These are phyloP conservation scores for Cheilosia vernalis DNA, from an alignment of 2,888 invertebrate genomes.

Conservation along the genomic window DNA sequence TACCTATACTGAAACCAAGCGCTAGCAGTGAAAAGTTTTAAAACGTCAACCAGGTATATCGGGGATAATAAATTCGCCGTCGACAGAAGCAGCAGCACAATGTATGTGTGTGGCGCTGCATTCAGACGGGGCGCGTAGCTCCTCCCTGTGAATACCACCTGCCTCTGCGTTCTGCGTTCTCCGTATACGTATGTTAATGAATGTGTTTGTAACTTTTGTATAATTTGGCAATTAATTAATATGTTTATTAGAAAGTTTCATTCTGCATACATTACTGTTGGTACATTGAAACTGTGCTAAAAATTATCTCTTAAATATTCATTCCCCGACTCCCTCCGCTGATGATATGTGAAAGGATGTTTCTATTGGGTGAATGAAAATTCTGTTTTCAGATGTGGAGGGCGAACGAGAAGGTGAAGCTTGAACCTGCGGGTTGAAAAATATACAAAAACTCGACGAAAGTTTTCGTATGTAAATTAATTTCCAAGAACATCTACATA, in stretches of 20 bases:
- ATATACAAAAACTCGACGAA: slow-evolving; percentile 29
- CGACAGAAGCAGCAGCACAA: slow-evolving; percentile 16
- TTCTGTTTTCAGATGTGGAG: slow-evolving; percentile 4
- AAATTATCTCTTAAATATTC: slow-evolving; percentile 65
- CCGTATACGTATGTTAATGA: slow-evolving; percentile 55
- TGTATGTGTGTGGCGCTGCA: background rate
- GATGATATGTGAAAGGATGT: background rate
- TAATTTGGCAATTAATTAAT: slow-evolving; percentile 74
- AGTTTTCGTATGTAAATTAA: slow-evolving; percentile 68
- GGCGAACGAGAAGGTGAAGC: slow-evolving; percentile 12
- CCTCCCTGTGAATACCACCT: background rate
- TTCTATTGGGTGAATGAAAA: slow-evolving; percentile 27
- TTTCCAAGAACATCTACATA: slow-evolving; percentile 40
- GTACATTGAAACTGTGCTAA: slow-evolving; percentile 44
- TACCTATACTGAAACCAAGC: background rate
- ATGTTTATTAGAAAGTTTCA: slow-evolving; percentile 71
- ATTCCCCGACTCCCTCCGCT: slow-evolving; percentile 19
- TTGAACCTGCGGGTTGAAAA: slow-evolving; percentile 33
- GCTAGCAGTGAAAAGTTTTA: slow-evolving; percentile 53
- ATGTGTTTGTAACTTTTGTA: slow-evolving; percentile 73
- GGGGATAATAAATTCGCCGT: slow-evolving; percentile 53
- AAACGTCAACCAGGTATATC: slow-evolving; percentile 68
- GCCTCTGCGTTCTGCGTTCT: background rate
- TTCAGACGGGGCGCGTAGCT: background rate
- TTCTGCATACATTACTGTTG: slow-evolving; percentile 58